phyloP scores from a whole-genome alignment of 1,140 invertebrate genomes.

The Drosophila littoralis region DNA sequence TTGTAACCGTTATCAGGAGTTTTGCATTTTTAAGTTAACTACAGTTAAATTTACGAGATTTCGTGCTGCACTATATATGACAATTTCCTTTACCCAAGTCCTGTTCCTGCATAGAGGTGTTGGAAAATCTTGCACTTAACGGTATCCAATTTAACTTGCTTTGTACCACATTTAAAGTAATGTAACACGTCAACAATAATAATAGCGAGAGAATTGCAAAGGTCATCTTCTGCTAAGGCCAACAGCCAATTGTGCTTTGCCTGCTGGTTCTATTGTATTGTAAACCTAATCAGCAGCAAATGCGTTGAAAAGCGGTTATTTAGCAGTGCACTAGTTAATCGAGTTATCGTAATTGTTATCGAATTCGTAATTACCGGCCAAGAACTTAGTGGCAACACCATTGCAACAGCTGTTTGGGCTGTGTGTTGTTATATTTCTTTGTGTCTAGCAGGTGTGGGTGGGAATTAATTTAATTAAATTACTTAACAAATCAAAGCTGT shows the following conservation, averaged over 20 bases:
- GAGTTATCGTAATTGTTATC: background rate
- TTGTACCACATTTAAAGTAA: conserved; percentile 13
- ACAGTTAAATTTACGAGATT: too few species aligned
- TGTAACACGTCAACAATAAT: conserved; percentile 33
- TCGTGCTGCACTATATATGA: too few species aligned
- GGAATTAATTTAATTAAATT: conserved; percentile 62
- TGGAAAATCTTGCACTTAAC: too few species aligned
- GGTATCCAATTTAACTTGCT: conserved; percentile 84
- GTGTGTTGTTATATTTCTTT: conserved; percentile 56
- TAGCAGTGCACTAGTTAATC: background rate
- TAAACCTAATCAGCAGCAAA: background rate
- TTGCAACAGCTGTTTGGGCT: conserved; percentile 52
- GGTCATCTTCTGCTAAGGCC: conserved; percentile 46
- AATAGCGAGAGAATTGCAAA: conserved; percentile 16
- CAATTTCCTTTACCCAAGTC: conserved; percentile 90
- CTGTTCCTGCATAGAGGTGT: conserved; percentile 25
- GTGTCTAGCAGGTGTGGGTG: conserved; percentile 56
- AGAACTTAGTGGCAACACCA: background rate
- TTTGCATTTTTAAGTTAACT: too few species aligned
- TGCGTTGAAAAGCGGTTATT: conserved; percentile 2
- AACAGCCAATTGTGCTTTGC: conserved; percentile 11
- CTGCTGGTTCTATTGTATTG: too few species aligned
- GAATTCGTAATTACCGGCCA: background rate
- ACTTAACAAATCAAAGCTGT: conserved; percentile 18
- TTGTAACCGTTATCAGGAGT: too few species aligned